These are phyloP conservation scores for Rafetus swinhoei DNA, from an alignment of 2,113 vertebrate genomes.

Conservation along the genomic window DNA sequence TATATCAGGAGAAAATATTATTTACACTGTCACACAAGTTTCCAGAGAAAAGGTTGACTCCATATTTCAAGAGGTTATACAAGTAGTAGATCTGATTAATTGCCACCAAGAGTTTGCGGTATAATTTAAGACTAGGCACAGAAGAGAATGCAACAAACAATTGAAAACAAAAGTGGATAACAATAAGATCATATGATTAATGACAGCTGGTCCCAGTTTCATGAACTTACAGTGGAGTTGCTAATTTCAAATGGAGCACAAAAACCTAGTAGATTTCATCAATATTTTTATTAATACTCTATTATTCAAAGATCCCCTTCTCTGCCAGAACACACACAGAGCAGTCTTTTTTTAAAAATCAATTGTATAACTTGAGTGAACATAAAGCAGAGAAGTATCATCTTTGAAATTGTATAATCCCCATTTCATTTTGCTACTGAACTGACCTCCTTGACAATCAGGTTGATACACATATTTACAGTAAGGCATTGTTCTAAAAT, in stretches of 20 bases:
- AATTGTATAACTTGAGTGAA: not conserved
- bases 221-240: not conserved
- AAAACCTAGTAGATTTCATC: rapidly evolving
- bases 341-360: not conserved
- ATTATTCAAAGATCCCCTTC: rapidly evolving
- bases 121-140: not conserved
- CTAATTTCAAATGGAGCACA: not conserved
- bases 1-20: not conserved
- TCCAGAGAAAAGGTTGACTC: not conserved
- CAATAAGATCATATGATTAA: not conserved
- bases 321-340: not conserved
- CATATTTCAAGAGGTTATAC: not conserved
- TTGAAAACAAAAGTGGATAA: not conserved
- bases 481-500: rapidly evolving
- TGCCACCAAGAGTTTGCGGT: not conserved
- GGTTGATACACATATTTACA: rapidly evolving
- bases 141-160: not conserved
- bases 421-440: not conserved
- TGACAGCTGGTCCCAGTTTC: not conserved
- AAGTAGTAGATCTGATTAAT: not conserved
- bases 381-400: not conserved
- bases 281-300: not conserved
- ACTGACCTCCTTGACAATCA: rapidly evolving
- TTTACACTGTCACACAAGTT: not conserved
- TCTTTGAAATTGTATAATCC: not conserved